These are phyloP conservation scores for Aurelia sp. DNA, from an alignment of 30 jellyfish, hydroid and myxozoan genomes.

Conservation along the genomic window DNA sequence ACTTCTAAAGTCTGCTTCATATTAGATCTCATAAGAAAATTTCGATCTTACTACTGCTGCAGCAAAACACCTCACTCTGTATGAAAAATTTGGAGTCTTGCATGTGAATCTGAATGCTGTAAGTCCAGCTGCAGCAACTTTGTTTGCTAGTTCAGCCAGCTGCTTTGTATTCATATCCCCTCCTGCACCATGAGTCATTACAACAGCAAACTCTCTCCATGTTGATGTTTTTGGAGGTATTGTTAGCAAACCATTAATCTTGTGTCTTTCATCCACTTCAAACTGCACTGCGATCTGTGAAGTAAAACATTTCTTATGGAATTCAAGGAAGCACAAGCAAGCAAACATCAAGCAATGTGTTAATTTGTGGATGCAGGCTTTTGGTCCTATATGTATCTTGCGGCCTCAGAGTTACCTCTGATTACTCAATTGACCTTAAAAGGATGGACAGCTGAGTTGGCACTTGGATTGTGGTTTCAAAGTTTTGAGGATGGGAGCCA, in stretches of 20 bases:
- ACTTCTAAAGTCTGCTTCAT: too few species aligned
- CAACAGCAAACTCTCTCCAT: constrained; percentile 56
- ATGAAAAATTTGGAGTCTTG: constrained; percentile 82
- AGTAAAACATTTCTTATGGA: background rate
- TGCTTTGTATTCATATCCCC: constrained; percentile 81
- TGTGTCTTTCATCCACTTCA: constrained; percentile 37
- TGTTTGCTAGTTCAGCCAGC: constrained; percentile 30
- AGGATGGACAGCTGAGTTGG: too few species aligned
- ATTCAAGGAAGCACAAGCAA: too few species aligned
- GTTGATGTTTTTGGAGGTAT: constrained; percentile 36
- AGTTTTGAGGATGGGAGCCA: too few species aligned
- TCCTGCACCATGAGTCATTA: constrained; percentile 94
- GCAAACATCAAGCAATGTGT: too few species aligned
- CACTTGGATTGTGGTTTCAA: too few species aligned
- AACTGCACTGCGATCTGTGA: constrained; percentile 32
- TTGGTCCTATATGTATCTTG: too few species aligned
- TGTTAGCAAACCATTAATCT: constrained; percentile 34
- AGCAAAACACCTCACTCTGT: constrained; percentile 77
- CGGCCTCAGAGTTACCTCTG: too few species aligned
- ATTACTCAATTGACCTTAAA: too few species aligned
- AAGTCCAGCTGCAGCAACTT: constrained; percentile 52
- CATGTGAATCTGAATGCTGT: constrained; percentile 76
- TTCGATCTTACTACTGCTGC: constrained; percentile 75
- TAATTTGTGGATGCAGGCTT: too few species aligned
- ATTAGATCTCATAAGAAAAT: too few species aligned